Evolutionary conservation across 2,113 vertebrate species (phyloP), one percentile per base, ranked within the genome.

Genomic region (Mobula birostris): DNA sequence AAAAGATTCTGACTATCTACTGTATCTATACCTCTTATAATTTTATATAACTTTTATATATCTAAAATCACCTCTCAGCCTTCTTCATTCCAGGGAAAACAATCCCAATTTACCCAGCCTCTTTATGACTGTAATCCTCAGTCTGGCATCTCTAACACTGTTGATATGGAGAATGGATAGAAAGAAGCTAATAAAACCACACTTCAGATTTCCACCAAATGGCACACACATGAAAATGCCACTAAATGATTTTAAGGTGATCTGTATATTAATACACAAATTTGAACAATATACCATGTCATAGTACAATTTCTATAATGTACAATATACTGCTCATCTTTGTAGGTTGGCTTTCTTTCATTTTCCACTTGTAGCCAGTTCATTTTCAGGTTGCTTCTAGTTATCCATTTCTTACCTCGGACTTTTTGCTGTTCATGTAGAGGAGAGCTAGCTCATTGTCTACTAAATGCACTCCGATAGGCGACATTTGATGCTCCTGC

Each of bases 361-460:
- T 74, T 74, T 19, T 74, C 72, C 72, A 15, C 83, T 7, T 9
- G 8, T 63, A 61, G 21, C 58, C 58, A 66, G 29, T 90, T 66
- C 61, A 90, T 32, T 19, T 66, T 14, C 48, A 74, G 63, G 85
- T 66, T 19, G 9, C 29, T 66, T 19, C 15, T 36, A 19, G n/a
- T 90, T 66, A 32, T 11, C n/a, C 12, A 88, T 17, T n/a, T 21
- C 94, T 97, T 95, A 99, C 98, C 98, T 99, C 99, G 6, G 99
- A 99, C 94, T 98, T 99, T 96, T 98, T 98, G 97, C 99, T 98
- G 96, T 99, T 99, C 99, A 99, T 99, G 95, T 99, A 99, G 29
- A 99, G 97, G 15, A 98, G 97, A 94, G 98, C 98, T 95, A 99
- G 94, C 63, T 99, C 99, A 0, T 99, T 99, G 96, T 99, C 98